Conservation (phyloP, 92 coral and sea anemone genomes). For the Anthopleura xanthogrammica region DNA sequence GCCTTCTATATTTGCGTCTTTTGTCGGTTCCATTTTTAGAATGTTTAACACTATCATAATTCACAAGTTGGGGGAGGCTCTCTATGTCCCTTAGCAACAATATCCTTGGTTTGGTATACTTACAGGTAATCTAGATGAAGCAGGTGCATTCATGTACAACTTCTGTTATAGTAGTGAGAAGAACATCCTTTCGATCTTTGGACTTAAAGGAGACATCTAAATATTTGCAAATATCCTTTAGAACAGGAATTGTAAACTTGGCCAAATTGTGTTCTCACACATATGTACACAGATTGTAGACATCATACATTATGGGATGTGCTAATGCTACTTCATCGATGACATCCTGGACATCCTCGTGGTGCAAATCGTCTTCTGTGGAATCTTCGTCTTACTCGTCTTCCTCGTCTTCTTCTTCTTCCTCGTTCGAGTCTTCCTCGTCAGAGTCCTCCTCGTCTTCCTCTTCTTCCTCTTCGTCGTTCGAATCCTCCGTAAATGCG, state of each 20-base stretch:
- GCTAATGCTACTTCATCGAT: neutral
- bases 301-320: constrained; percentile 28
- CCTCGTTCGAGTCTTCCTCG: too few species aligned
- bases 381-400: neutral
- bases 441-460: constrained; percentile 9
- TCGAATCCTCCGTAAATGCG: neutral
- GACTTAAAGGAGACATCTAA: constrained; percentile 21
- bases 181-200: constrained; percentile 23
- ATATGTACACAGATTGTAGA: constrained; percentile 15
- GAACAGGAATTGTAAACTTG: constrained; percentile 11
- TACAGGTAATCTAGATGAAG: neutral
- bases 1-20: too few species aligned
- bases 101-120: neutral
- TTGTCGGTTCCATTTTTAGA: too few species aligned
- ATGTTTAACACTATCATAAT: too few species aligned
- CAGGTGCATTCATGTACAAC: constrained; percentile 21
- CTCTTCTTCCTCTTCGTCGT: constrained; percentile 8
- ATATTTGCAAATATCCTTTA: constrained; percentile 20
- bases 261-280: constrained; percentile 7
- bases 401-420: too few species aligned
- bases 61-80: too few species aligned
- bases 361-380: constrained; percentile 5
- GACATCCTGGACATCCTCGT: neutral
- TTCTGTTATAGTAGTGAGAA: constrained; percentile 9
- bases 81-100: neutral